These are phyloP conservation scores for Virgularia gustaviana DNA, from an alignment of 92 coral and sea anemone species.

Conservation along the genomic window DNA sequence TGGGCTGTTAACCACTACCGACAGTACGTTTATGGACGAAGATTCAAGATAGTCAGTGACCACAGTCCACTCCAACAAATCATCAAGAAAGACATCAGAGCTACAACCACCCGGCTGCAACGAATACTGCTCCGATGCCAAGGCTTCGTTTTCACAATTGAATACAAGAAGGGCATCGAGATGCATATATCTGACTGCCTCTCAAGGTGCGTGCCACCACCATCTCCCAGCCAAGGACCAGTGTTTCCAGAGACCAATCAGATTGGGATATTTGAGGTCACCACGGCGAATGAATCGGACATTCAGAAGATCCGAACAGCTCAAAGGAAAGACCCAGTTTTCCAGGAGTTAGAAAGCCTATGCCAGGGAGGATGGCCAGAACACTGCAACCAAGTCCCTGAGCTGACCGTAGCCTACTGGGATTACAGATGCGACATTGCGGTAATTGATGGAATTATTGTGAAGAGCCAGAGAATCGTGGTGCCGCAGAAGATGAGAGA, in stretches of 20 bases:
- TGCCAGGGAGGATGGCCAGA: conserved; percentile 65
- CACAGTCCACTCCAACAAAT: conserved; percentile 54
- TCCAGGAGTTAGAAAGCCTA: conserved; percentile 64
- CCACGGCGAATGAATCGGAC: conserved; percentile 54
- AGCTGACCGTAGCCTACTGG: conserved; percentile 60
- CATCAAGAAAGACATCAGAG: conserved; percentile 56
- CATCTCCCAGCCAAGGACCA: conserved; percentile 63
- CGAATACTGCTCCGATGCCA: conserved; percentile 56
- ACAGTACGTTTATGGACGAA: conserved; percentile 57
- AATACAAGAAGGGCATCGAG: conserved; percentile 58
- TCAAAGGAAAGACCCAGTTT: conserved; percentile 63
- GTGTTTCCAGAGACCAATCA: conserved; percentile 60
- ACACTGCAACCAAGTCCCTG: conserved; percentile 60
- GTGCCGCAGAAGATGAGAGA: conserved; percentile 61
- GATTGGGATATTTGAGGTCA: conserved; percentile 60
- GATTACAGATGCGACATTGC: conserved; percentile 62
- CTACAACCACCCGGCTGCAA: conserved; percentile 56
- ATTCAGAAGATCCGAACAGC: conserved; percentile 63
- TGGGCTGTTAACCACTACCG: conserved; percentile 62
- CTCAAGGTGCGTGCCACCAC: conserved; percentile 63
- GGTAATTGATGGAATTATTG: conserved; percentile 56
- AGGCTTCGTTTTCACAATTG: conserved; percentile 58
- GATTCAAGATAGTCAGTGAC: conserved; percentile 60
- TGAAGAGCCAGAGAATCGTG: conserved; percentile 60
- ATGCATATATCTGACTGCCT: conserved; percentile 62